These are phyloP conservation scores for Aporophyla lueneburgensis DNA, from an alignment of 2,888 invertebrate genomes.

Conservation along the genomic window DNA sequence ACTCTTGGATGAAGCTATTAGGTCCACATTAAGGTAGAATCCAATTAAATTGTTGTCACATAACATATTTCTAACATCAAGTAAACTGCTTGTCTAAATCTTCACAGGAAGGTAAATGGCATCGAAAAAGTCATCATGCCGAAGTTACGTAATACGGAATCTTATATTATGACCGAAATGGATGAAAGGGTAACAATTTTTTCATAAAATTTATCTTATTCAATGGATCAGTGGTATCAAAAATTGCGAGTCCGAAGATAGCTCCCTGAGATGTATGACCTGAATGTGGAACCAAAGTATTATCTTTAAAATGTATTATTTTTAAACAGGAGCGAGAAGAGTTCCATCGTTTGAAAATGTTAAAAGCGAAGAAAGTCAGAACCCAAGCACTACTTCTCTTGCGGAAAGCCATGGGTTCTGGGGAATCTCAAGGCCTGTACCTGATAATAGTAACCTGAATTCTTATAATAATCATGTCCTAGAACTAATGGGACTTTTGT, in stretches of 20 bases:
- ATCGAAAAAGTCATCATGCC: conserved; percentile 89
- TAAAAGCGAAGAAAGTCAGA: conserved; percentile 86
- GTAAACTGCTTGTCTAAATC: neutral
- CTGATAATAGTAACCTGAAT: conserved; percentile 17
- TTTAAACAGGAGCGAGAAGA: conserved; percentile 85
- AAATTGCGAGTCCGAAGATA: neutral
- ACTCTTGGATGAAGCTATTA: conserved; percentile 82
- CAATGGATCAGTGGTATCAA: neutral
- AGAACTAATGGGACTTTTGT: neutral
- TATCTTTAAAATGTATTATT: conserved; percentile 12
- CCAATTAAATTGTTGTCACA: neutral
- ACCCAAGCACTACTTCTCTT: conserved; percentile 69
- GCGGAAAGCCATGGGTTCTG: conserved; percentile 57
- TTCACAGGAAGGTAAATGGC: conserved; percentile 87
- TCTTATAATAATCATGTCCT: neutral
- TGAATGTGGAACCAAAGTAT: neutral
- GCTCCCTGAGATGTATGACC: neutral
- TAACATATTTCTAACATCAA: neutral
- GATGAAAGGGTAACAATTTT: conserved; percentile 82
- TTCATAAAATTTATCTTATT: neutral
- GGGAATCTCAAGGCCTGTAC: conserved; percentile 63
- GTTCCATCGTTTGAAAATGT: conserved; percentile 88
- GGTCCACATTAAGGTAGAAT: conserved; percentile 82
- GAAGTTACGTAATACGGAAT: conserved; percentile 85
- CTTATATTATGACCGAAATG: conserved; percentile 86